phyloP scores from a whole-genome alignment of 2,888 invertebrate genomes.

The Euzophera pinguis region DNA sequence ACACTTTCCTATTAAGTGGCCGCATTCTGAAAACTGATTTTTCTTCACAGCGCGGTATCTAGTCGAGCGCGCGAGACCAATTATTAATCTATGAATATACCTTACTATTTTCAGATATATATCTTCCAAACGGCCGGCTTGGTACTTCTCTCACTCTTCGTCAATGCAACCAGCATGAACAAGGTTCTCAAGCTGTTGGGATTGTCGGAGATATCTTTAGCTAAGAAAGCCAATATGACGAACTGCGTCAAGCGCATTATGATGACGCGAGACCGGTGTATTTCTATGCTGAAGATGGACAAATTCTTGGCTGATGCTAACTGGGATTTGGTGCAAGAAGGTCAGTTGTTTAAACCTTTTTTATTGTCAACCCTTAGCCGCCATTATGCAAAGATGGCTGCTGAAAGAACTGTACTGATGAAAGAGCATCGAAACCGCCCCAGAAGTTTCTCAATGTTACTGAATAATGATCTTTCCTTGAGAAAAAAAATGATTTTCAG shows the following conservation, averaged over 20 bases:
- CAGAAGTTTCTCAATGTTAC: too few species aligned
- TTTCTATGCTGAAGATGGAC: conserved; percentile 81
- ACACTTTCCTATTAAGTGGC: too few species aligned
- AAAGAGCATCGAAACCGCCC: too few species aligned
- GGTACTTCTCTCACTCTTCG: conserved; percentile 76
- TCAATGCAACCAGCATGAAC: conserved; percentile 79
- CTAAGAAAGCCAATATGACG: conserved; percentile 78
- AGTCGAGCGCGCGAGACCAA: too few species aligned
- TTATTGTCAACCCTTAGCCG: not conserved
- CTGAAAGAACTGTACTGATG: not conserved
- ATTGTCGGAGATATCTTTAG: conserved; percentile 68
- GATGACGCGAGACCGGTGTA: conserved; percentile 65
- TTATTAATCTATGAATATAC: too few species aligned
- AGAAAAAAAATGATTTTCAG: too few species aligned
- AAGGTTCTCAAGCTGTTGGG: conserved; percentile 74
- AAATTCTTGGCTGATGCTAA: conserved; percentile 83
- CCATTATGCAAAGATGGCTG: not conserved
- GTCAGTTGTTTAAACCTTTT: conserved; percentile 22
- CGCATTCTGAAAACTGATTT: too few species aligned
- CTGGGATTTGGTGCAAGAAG: conserved; percentile 78
- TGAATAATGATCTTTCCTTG: too few species aligned
- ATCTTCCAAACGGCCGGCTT: conserved; percentile 79
- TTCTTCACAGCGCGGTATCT: too few species aligned
- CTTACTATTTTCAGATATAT: conserved; percentile 49
- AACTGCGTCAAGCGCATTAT: conserved; percentile 75